These are phyloP conservation scores for Lathronympha strigana DNA, from an alignment of 2,888 invertebrate genomes.

Conservation along the genomic window DNA sequence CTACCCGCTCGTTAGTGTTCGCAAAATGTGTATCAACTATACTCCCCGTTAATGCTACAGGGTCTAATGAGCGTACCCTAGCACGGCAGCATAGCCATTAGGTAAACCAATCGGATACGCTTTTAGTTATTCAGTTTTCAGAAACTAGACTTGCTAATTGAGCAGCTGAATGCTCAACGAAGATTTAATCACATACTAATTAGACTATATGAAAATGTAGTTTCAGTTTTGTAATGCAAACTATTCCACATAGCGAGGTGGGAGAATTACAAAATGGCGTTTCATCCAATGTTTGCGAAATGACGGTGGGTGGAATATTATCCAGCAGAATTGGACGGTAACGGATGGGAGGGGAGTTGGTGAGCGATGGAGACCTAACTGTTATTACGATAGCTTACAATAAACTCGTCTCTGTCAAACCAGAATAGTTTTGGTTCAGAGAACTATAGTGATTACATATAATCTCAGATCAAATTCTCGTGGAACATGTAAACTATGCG, in stretches of 20 bases:
- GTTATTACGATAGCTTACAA: neutral
- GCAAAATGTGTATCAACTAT: neutral
- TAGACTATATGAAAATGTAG: slow-evolving; percentile 2
- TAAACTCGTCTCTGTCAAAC: neutral
- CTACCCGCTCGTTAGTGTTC: neutral
- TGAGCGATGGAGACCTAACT: slow-evolving; percentile 30
- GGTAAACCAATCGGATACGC: slow-evolving; percentile 1
- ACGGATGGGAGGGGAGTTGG: slow-evolving; percentile 31
- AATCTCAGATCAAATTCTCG: neutral
- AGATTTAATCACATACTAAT: neutral
- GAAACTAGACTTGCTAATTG: slow-evolving; percentile 6
- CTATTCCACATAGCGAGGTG: slow-evolving; percentile 8
- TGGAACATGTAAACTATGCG: neutral
- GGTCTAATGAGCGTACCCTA: slow-evolving; percentile 12
- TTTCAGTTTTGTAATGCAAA: slow-evolving; percentile 9
- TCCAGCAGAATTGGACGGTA: slow-evolving; percentile 37
- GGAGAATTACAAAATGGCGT: slow-evolving; percentile 41
- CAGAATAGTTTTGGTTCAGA: neutral
- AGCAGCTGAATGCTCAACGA: neutral
- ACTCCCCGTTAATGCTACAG: slow-evolving; percentile 7
- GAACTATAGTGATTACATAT: neutral
- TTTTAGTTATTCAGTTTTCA: neutral
- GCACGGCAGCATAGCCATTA: slow-evolving; percentile 9
- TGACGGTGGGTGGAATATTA: slow-evolving; percentile 33
- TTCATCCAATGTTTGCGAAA: slow-evolving; percentile 40